Base-by-base conservation (phyloP, 2,113 vertebrate genomes). In the Tenrec ecaudatus region DNA sequence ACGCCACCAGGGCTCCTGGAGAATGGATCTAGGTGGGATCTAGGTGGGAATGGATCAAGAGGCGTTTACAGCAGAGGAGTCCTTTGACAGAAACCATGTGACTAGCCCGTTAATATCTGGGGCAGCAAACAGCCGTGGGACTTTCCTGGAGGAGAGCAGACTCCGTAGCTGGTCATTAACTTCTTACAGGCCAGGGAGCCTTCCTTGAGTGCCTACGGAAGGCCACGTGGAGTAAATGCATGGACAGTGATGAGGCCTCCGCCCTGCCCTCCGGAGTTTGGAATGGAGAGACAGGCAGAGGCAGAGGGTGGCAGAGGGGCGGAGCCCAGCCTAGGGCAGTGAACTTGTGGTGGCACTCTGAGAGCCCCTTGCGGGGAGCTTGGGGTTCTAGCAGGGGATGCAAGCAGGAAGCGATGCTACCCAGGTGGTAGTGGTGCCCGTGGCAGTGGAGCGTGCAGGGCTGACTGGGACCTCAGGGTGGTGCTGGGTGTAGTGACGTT, bases 191-290 rank as follows among this genome's bases (percentile, higher is more conserved):
- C 11, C 1, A 22, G 6, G 8, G 1, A 62, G 43, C 2, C 19
- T 82, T 69, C 6, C 1, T 0, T 1, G 58, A 75, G 23, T 7
- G 23, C 20, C 77, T 40, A 0, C 58, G 40, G 29, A 47, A 29
- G 9, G 23, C 60, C 68, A 58, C 12, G 25, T 29, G 31, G 7
- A 47, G 29, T 2, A 64, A 38, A 1, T 22, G 73, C 3, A 7
- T 16, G 69, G 15, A 40, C 1, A 6, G 25, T 27, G 82, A n/a
- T 0, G 1, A 11, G n/a, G 64, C 3, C 0, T 0, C 15, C 20
- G 0, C 69, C 23, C 36, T 38, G 69, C 10, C 11, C 69, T 33
- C n/a, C 15, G 5, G 38, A 22, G 2, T n/a, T 33, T 25, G 15
- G 57, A 36, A 53, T 16, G 11, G 68, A 77, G 69, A 27, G 40